A percentile compares a stretch with the other conserved stretches of the same genome.
phyloP scores from a whole-genome alignment of 2,797 vertebrate genomes.

The Darevskia mixta region DNA sequence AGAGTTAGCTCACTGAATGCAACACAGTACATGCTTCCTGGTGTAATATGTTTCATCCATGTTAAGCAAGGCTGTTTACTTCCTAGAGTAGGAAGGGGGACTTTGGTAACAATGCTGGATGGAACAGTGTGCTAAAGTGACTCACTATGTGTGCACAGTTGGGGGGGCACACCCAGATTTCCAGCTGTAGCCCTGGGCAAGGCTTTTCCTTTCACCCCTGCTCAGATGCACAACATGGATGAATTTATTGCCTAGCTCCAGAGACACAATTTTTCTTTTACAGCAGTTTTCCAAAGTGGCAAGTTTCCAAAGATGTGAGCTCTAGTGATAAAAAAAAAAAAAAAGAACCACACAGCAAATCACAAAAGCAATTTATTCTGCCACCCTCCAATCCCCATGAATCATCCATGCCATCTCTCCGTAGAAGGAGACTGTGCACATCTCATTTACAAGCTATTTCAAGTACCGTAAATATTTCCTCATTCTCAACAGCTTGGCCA shows the following conservation, averaged over 20 bases:
- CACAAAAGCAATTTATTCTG: neutral
- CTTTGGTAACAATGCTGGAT: neutral
- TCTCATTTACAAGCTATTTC: neutral
- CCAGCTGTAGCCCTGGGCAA: constrained; percentile 12
- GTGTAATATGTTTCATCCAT: neutral
- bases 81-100: neutral
- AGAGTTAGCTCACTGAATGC: neutral
- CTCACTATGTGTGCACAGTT: neutral
- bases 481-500: neutral
- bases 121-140: neutral
- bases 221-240: neutral
- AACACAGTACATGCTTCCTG: neutral
- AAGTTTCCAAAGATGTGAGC: neutral
- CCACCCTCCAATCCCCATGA: neutral
- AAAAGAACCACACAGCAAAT: neutral
- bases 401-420: neutral
- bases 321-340: neutral
- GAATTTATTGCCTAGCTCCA: constrained; percentile 18
- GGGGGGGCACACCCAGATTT: constrained; percentile 23
- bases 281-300: constrained; percentile 1
- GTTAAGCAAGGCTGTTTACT: neutral
- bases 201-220: neutral
- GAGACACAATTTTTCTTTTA: neutral
- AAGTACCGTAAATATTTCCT: neutral
- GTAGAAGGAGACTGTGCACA: neutral